phyloP scores from a whole-genome alignment of 2,797 vertebrate genomes.

The Harpagifer antarcticus region DNA sequence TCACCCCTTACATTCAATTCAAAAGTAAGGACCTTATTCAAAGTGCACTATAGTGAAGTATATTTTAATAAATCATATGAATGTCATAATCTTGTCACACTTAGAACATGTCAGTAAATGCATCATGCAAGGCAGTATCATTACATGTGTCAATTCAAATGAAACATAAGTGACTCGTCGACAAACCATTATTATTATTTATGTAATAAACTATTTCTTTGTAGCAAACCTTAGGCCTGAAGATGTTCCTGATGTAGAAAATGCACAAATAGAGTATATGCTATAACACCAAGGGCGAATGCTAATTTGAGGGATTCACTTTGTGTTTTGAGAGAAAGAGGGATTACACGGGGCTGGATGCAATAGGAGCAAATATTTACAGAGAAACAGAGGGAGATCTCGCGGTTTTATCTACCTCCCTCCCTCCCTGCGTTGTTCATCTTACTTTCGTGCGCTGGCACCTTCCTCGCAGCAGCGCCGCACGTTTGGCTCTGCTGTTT shows the following conservation, averaged over 20 bases:
- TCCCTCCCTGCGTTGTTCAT: slow-evolving; percentile 32
- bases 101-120: slow-evolving; percentile 15
- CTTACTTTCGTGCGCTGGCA: slow-evolving; percentile 52
- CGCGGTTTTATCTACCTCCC: slow-evolving; percentile 24
- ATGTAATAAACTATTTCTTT: background rate
- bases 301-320: slow-evolving; percentile 25
- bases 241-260: slow-evolving; percentile 9
- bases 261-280: slow-evolving; percentile 8
- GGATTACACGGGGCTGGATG: slow-evolving; percentile 32
- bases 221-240: background rate
- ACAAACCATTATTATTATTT: background rate
- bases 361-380: slow-evolving; percentile 51
- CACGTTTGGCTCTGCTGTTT: slow-evolving; percentile 55
- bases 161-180: background rate
- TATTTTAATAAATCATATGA: background rate
- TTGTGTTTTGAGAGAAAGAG: slow-evolving; percentile 32
- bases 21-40: background rate
- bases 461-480: slow-evolving; percentile 27
- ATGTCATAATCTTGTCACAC: slow-evolving; percentile 14
- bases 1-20: slow-evolving; percentile 7
- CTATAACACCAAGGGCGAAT: slow-evolving; percentile 25
- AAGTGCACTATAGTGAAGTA: background rate
- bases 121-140: background rate
- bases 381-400: slow-evolving; percentile 8
- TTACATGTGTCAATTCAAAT: slow-evolving; percentile 4